phyloP scores from a whole-genome alignment of 2,113 vertebrate species.

The Damaliscus lunatus region DNA sequence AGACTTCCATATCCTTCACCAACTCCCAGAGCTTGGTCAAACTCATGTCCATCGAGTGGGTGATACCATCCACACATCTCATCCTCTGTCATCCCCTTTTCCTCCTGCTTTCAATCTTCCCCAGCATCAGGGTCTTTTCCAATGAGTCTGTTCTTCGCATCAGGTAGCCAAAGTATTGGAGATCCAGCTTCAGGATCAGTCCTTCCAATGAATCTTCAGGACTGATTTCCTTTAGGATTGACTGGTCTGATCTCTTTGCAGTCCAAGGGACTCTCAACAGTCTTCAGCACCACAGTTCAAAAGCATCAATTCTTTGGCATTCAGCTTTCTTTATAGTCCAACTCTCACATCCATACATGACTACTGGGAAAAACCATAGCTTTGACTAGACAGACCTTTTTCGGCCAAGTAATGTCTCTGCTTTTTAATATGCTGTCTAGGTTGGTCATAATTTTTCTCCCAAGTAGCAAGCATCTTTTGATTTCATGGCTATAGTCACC shows the following conservation, averaged over 20 bases:
- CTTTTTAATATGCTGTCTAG: neutral
- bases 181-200: neutral
- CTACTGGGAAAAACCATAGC: neutral
- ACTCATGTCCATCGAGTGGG: fast-evolving
- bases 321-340: neutral
- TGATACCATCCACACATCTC: neutral
- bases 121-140: neutral
- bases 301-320: neutral
- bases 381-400: neutral
- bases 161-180: neutral
- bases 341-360: neutral
- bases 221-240: neutral
- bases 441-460: neutral
- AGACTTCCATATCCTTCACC: neutral
- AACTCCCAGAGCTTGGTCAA: neutral
- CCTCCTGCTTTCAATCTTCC: neutral
- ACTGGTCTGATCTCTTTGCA: neutral
- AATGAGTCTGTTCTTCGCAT: neutral
- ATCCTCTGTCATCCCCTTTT: neutral
- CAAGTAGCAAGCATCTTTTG: neutral
- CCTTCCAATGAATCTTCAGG: neutral
- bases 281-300: neutral
- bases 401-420: neutral
- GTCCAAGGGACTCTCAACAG: neutral
- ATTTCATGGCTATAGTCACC: neutral